Base-by-base conservation (phyloP, 2,797 vertebrate species). In the Paguma larvata region DNA sequence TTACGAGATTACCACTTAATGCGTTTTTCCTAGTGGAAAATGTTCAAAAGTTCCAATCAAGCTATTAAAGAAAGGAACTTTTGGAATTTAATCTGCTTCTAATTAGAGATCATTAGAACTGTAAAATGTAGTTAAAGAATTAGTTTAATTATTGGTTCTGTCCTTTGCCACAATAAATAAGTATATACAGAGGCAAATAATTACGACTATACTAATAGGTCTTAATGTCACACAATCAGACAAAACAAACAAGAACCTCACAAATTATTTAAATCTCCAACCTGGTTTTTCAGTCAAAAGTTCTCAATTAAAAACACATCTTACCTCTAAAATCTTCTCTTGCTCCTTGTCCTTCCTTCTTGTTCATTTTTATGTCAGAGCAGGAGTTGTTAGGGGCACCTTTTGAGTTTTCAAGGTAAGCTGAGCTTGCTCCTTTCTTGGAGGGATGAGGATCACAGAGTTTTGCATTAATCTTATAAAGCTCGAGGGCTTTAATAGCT, bases 381-480 rank as follows among this genome's bases (percentile, higher is more conserved):
- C 99, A 99, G 97, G 99, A 98, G 98, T 98, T 98, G 98, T 99
- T 98, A 98, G 99, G 99, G 98, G 98, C 98, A 97, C 99, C 98
- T 98, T 99, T 99, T 90, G 99, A 98, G 98, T 99, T 99, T 98
- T 99, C 99, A 98, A 99, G 98, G 98, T 99, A 99, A 96, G 99
- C 99, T 12, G 99, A 99, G 97, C 99, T 99, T 3, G 99, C 99
- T 99, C 99, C 99, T 99, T 99, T 99, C 99, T 99, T 99, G 98
- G 99, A 99, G 98, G 99, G 99, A 98, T 99, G 99, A 99, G 99
- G 99, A 99, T 99, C 99, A 99, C 99, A 99, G 98, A 99, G 99
- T 99, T 99, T 99, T 99, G 99, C 99, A 96, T 99, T 99, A 99
- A 99, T 99, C 99, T 99, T 99, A 99, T 99, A 99, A 98, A 99